phyloP scores from a whole-genome alignment of 2,888 invertebrate species.

The Trissolcus brochymenae region DNA sequence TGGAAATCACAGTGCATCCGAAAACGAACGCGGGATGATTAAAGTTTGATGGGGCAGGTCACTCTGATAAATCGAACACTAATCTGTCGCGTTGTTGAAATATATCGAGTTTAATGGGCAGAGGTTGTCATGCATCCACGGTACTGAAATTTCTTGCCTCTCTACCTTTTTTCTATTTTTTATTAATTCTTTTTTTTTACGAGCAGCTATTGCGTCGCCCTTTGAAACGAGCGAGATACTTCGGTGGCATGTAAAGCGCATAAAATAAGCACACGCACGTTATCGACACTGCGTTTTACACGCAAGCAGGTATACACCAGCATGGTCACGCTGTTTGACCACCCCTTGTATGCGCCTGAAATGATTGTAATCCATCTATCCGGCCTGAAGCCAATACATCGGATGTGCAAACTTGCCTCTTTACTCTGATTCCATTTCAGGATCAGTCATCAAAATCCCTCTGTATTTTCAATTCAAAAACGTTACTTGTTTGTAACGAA shows the following conservation, averaged over 20 bases:
- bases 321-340: conserved; percentile 75
- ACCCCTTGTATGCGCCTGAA: conserved; percentile 72
- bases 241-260: conserved; percentile 44
- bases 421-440: conserved; percentile 58
- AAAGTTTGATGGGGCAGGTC: conserved; percentile 44
- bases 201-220: conserved; percentile 44
- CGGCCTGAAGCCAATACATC: conserved; percentile 73
- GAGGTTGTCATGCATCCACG: conserved; percentile 43
- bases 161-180: conserved; percentile 39
- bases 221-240: conserved; percentile 47
- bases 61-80: conserved; percentile 48
- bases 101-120: conserved; percentile 53
- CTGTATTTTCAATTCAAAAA: conserved; percentile 11
- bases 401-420: conserved; percentile 64
- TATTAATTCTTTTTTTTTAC: conserved; percentile 34
- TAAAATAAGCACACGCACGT: conserved; percentile 48
- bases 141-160: conserved; percentile 14
- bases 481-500: no score
- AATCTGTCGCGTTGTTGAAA: conserved; percentile 55
- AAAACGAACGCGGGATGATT: conserved; percentile 40
- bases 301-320: conserved; percentile 47
- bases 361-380: conserved; percentile 77
- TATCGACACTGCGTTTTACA: conserved; percentile 56
- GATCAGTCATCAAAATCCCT: conserved; percentile 51
- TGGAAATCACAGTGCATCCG: conserved; percentile 7